phyloP scores from a whole-genome alignment of 2,888 invertebrate species.

The Lochmaea crataegi region DNA sequence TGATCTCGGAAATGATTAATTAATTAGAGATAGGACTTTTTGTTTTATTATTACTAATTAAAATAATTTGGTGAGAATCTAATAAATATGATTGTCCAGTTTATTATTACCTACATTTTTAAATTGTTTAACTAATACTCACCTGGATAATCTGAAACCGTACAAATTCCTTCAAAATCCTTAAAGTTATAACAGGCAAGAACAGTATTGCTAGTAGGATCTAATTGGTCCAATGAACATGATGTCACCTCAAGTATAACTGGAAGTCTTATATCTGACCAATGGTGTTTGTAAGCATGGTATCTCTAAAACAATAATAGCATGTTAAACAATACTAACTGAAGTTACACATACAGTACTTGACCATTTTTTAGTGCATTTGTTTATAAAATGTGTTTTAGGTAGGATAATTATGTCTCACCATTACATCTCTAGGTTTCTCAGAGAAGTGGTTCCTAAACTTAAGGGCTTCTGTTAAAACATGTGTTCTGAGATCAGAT shows the following conservation, averaged over 20 bases:
- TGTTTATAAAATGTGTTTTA: too few species aligned
- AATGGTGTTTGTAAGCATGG: constrained; percentile 94
- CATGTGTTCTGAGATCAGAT: constrained; percentile 91
- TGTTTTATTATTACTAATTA: too few species aligned
- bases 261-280: constrained; percentile 93
- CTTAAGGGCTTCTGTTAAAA: constrained; percentile 91
- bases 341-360: too few species aligned
- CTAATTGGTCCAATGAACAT: constrained; percentile 90
- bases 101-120: not conserved
- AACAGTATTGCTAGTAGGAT: constrained; percentile 84
- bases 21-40: too few species aligned
- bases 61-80: not conserved
- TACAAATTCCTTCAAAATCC: constrained; percentile 84
- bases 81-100: not conserved
- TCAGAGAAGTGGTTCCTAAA: constrained; percentile 84
- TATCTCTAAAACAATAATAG: constrained; percentile 65
- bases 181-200: constrained; percentile 88
- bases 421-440: constrained; percentile 81
- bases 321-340: too few species aligned
- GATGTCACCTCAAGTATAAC: constrained; percentile 92
- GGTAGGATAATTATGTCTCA: constrained; percentile 55
- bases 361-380: too few species aligned
- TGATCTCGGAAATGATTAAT: too few species aligned
- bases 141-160: constrained; percentile 87
- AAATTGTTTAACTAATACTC: constrained; percentile 10